Evolutionary conservation across 2,113 vertebrate species (phyloP).

Genomic region (Gopherus flavomarginatus): DNA sequence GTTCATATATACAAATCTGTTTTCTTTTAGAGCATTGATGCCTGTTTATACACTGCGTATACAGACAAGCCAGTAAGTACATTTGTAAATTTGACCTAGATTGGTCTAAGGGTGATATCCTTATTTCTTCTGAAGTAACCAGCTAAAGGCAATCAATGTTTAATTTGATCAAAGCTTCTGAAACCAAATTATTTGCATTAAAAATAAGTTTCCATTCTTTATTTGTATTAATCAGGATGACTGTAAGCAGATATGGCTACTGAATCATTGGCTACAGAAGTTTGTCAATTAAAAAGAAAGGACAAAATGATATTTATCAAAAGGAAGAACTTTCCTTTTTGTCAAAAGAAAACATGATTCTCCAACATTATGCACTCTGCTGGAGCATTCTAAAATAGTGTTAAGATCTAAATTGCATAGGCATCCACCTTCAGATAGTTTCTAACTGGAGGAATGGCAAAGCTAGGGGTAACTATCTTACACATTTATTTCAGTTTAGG

Average conservation of each 20-base stretch:
- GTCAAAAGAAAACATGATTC: not conserved
- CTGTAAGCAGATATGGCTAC: not conserved
- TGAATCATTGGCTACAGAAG: not conserved
- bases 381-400: not conserved
- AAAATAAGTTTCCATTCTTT: not conserved
- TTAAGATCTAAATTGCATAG: not conserved
- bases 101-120: not conserved
- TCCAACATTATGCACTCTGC: not conserved
- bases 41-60: constrained; percentile 79
- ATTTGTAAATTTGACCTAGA: not conserved
- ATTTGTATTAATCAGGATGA: not conserved
- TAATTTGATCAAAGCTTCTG: not conserved
- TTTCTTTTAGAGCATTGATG: constrained; percentile 76
- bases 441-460: not conserved
- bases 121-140: not conserved
- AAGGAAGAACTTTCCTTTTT: not conserved
- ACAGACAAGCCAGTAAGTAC: constrained; percentile 76
- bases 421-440: not conserved
- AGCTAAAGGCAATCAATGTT: not conserved
- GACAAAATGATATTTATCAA: not conserved
- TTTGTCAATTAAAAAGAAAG: not conserved
- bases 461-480: not conserved
- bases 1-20: constrained; percentile 34
- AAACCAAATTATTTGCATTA: not conserved
- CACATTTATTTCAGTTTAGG: not conserved